Evolutionary conservation across 2,113 vertebrate species (phyloP).

Genomic region (Illadopsis cleaveri): DNA sequence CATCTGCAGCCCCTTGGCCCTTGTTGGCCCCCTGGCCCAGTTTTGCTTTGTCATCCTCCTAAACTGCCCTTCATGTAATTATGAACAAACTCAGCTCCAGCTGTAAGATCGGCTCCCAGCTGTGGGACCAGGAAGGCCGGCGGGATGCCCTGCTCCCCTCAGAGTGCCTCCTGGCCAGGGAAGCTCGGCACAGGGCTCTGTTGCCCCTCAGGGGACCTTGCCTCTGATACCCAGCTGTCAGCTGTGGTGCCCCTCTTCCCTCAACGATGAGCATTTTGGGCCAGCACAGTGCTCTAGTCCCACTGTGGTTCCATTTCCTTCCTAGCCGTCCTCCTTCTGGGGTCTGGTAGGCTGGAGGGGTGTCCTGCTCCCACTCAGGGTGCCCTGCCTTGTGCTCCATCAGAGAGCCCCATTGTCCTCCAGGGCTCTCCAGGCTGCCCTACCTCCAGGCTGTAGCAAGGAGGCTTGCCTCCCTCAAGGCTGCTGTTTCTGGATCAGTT

Average conservation of each 20-base stretch:
- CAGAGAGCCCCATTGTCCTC: background rate
- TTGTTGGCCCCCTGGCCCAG: background rate
- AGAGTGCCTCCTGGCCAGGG: background rate
- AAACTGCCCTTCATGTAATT: background rate
- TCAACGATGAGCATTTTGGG: background rate
- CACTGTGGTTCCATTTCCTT: background rate
- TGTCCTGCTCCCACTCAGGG: background rate
- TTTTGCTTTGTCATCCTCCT: background rate
- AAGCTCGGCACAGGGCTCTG: background rate
- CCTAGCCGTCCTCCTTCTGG: background rate
- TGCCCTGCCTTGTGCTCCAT: background rate
- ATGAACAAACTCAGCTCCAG: background rate
- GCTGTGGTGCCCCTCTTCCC: background rate
- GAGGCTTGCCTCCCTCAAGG: background rate
- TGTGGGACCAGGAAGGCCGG: background rate
- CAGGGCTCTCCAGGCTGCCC: background rate
- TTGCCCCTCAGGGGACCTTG: background rate
- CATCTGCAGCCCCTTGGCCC: background rate
- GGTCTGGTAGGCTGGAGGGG: background rate
- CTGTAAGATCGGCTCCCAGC: rapidly evolving
- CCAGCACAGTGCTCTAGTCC: background rate
- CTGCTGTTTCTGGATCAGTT: background rate
- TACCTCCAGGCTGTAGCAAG: background rate
- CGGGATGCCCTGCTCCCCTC: background rate
- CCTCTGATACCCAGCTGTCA: background rate